phyloP scores from a whole-genome alignment of 2,888 invertebrate species.

The Leptinotarsa tumamoca region DNA sequence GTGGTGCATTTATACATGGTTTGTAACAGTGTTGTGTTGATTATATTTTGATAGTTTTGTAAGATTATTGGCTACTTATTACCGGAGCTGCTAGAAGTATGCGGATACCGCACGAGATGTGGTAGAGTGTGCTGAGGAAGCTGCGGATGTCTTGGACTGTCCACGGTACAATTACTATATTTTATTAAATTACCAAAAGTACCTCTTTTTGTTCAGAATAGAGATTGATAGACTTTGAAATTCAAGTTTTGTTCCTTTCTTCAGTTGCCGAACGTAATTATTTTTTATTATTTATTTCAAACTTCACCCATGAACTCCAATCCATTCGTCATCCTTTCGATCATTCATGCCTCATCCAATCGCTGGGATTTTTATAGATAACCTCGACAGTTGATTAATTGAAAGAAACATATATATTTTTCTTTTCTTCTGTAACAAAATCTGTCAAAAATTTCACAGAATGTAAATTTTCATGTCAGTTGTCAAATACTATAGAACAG shows the following conservation, averaged over 20 bases:
- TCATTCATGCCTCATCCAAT: background rate
- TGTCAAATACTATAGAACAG: too few species aligned
- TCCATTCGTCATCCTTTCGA: constrained; percentile 10
- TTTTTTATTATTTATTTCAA: constrained; percentile 48
- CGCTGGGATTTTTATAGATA: constrained; percentile 40
- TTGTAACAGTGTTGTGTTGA: constrained; percentile 65
- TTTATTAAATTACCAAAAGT: constrained; percentile 54
- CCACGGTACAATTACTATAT: constrained; percentile 65
- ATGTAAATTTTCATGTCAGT: too few species aligned
- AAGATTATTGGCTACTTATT: constrained; percentile 65
- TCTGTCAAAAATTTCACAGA: too few species aligned
- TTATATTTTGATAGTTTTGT: constrained; percentile 67
- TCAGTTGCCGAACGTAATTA: constrained; percentile 57
- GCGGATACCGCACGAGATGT: constrained; percentile 66
- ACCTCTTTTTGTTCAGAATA: constrained; percentile 52
- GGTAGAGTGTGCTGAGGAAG: constrained; percentile 62
- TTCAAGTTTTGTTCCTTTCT: constrained; percentile 55
- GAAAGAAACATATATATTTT: too few species aligned
- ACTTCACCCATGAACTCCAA: constrained; percentile 31
- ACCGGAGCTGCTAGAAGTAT: constrained; percentile 65
- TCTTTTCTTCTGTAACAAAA: too few species aligned
- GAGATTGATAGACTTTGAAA: constrained; percentile 52
- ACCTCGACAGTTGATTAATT: background rate
- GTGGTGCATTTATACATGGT: constrained; percentile 65
- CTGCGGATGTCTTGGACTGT: constrained; percentile 64